Base-by-base conservation (phyloP, 2,888 invertebrate species). In the Tetragonisca angustula region DNA sequence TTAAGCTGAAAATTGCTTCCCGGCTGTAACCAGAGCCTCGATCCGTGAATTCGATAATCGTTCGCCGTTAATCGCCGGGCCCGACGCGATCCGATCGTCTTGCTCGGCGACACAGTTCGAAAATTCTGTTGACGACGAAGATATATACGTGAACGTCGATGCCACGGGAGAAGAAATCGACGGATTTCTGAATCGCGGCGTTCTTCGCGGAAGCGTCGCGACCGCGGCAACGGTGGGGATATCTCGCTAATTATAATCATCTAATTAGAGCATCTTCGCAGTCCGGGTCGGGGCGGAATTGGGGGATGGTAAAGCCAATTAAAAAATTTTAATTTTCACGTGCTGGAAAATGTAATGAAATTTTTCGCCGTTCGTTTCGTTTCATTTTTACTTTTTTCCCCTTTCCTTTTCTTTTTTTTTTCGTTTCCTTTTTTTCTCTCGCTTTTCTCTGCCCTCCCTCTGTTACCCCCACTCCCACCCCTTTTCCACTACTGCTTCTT, bases 1-100 rank as follows among this genome's bases (percentile, higher is more conserved):
- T 84, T 87, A 88, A 88, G 84, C 88, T 86, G 89, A 87, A 87
- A 86, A 90, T 89, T 87, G 87, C 86, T 86, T 88, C 36, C 83
- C 86, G 79, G 69, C 64, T 74, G 78, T 76, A 75, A 72, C 79
- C 77, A 82, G 79, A 83, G 87, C 72, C 74, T 83, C 88, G 80
- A 84, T 81, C 77, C 78, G 84, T 81, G 86, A 87, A 89, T 88
- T 85, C 84, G 88, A 87, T 85, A 85, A 88, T 86, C 85, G 84
- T 65, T 24, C 43, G 50, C 64, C 50, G 76, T 81, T 87, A 83
- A 87, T 88, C 80, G 83, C 75, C 67, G 2, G 32, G 9, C 32
- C 32, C 32, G 62, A 5, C 13, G 32, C 4, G 27, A 64, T 43
- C 43, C 1, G 43, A 43, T 43, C 43, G 9, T 43, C 43, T 43